These are phyloP conservation scores for Bujurquina vittata DNA, from an alignment of 2,113 vertebrate genomes.

Conservation along the genomic window DNA sequence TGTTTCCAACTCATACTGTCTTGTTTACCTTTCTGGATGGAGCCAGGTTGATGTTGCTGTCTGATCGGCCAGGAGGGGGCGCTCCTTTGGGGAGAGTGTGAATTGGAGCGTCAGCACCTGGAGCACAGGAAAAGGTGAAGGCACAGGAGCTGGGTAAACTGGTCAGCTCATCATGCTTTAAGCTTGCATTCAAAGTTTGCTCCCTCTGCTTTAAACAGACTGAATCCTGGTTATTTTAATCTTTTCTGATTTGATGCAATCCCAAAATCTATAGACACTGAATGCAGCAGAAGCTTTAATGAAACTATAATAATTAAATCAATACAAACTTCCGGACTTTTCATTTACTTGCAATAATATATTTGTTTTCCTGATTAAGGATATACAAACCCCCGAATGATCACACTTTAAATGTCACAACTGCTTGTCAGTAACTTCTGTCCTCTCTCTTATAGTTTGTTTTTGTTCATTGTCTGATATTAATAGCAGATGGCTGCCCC, in stretches of 20 bases:
- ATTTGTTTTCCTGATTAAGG: not conserved
- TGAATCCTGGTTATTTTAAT: rapidly evolving
- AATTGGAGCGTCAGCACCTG: constrained; percentile 69
- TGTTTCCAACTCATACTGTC: not conserved
- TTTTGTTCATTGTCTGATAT: not conserved
- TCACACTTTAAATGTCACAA: not conserved
- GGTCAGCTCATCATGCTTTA: not conserved
- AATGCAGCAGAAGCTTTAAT: not conserved
- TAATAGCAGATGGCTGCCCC: not conserved
- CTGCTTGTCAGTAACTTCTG: not conserved
- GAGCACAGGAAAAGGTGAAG: not conserved
- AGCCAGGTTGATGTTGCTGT: constrained; percentile 53
- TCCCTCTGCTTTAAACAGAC: not conserved
- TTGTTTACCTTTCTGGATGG: constrained; percentile 54
- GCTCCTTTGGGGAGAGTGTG: constrained; percentile 52
- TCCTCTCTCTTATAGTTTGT: not conserved
- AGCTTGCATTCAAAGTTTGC: not conserved
- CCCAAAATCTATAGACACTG: not conserved
- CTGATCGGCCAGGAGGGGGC: constrained; percentile 22
- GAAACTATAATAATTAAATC: not conserved
- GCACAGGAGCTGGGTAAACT: rapidly evolving
- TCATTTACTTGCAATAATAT: not conserved
- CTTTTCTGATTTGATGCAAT: not conserved
- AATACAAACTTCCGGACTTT: not conserved
- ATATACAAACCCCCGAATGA: not conserved